These are phyloP conservation scores for Drosophila oshimai DNA, from an alignment of 1,140 invertebrate species.

Conservation along the genomic window DNA sequence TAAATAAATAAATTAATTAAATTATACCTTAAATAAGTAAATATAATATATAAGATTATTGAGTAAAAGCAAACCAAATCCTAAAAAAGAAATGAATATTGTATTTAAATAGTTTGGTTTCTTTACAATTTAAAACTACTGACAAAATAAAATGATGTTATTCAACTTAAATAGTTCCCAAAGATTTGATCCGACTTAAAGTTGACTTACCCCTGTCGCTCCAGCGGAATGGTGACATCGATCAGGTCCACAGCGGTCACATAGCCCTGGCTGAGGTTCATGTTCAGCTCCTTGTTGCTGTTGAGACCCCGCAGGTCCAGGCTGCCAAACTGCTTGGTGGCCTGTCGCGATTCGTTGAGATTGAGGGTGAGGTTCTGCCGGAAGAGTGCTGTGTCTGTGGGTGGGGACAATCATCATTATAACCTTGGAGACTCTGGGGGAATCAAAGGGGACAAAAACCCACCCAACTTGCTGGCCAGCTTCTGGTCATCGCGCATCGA, in stretches of 20 bases:
- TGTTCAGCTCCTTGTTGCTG: constrained; percentile 83
- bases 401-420: not conserved
- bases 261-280: constrained; percentile 84
- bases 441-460: not conserved
- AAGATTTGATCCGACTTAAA: no score
- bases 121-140: no score
- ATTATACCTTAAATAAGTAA: no score
- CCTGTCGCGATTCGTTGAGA: constrained; percentile 84
- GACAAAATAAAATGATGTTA: no score
- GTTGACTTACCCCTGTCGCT: constrained; percentile 91
- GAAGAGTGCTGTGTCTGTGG: constrained; percentile 82
- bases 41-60: no score
- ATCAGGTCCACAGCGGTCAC: constrained; percentile 88
- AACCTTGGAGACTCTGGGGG: no score
- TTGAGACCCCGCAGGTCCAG: constrained; percentile 72
- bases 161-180: no score
- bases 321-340: constrained; percentile 76
- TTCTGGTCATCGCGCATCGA: constrained; percentile 89
- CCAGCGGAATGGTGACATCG: constrained; percentile 90
- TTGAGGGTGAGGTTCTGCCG: constrained; percentile 89
- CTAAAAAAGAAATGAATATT: no score
- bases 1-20: no score
- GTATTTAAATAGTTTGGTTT: no score
- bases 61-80: no score
- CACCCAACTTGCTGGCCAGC: constrained; percentile 70